Conservation (phyloP, 1,140 invertebrate genomes). For the Aphelenchoides fujianensis region DNA sequence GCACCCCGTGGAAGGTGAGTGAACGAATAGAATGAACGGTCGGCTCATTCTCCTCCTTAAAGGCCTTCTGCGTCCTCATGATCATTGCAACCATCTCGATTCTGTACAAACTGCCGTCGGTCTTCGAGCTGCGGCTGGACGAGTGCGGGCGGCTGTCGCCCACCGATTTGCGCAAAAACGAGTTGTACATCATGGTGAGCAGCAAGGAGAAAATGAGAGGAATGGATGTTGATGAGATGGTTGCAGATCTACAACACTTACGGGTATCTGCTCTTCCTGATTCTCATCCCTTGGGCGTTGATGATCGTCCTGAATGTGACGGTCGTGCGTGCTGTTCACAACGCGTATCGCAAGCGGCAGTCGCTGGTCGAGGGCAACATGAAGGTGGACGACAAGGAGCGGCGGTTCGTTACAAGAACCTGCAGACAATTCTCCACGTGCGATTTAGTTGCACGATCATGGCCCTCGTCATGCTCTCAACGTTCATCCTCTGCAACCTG, state of each 20-base stretch:
- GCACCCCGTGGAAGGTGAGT: slow-evolving; percentile 35
- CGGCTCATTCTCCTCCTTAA: background rate
- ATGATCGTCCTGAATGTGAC: slow-evolving; percentile 57
- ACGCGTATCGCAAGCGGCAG: slow-evolving; percentile 47
- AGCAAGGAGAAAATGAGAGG: background rate
- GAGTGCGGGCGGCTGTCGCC: slow-evolving; percentile 51
- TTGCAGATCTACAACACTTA: slow-evolving; percentile 55
- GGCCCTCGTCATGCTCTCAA: slow-evolving; percentile 55
- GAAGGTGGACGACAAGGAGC: slow-evolving; percentile 48
- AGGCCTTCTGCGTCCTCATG: slow-evolving; percentile 27
- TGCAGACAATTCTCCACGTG: background rate
- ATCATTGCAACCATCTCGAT: slow-evolving; percentile 30
- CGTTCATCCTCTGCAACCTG: slow-evolving; percentile 58
- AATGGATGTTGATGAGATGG: slow-evolving; percentile 7
- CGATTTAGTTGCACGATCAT: slow-evolving; percentile 57
- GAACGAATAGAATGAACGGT: slow-evolving; percentile 17
- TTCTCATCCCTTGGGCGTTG: slow-evolving; percentile 54
- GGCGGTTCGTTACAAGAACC: slow-evolving; percentile 4
- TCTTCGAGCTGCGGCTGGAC: slow-evolving; percentile 56
- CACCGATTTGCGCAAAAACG: slow-evolving; percentile 46
- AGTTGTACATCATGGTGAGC: slow-evolving; percentile 46
- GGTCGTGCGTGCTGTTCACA: slow-evolving; percentile 41
- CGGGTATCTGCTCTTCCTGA: slow-evolving; percentile 52
- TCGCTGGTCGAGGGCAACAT: slow-evolving; percentile 38
- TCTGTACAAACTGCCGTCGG: slow-evolving; percentile 54